These are phyloP conservation scores for Stylophora pistillata DNA, from an alignment of 64 coral and sea anemone species.

Conservation along the genomic window DNA sequence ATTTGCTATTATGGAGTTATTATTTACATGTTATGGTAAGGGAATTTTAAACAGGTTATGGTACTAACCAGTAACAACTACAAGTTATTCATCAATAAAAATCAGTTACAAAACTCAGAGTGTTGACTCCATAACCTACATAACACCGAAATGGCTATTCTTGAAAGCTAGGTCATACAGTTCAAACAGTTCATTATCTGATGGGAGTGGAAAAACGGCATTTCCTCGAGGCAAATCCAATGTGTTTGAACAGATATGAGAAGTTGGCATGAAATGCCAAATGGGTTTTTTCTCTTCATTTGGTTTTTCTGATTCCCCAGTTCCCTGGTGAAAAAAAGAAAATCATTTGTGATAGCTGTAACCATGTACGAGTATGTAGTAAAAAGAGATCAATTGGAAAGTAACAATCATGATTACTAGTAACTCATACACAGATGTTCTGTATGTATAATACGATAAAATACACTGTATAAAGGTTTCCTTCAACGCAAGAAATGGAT, in stretches of 20 bases:
- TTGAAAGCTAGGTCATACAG: too few relatives aligned
- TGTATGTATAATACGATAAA: background rate
- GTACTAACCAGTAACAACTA: too few relatives aligned
- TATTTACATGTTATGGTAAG: too few relatives aligned
- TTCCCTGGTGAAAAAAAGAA: background rate
- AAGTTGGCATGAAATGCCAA: background rate
- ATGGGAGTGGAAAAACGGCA: background rate
- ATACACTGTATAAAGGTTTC: background rate
- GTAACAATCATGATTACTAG: background rate
- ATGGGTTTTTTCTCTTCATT: background rate
- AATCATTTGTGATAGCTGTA: background rate
- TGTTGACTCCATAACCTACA: too few relatives aligned
- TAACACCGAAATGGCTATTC: too few relatives aligned
- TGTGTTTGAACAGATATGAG: background rate
- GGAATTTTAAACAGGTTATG: too few relatives aligned
- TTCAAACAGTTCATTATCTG: slow-evolving; percentile 2
- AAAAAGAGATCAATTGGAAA: background rate
- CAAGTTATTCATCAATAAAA: too few relatives aligned
- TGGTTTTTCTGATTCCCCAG: background rate
- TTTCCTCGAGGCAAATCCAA: background rate
- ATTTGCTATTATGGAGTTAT: too few relatives aligned
- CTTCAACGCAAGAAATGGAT: slow-evolving; percentile 31
- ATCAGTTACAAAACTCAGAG: too few relatives aligned
- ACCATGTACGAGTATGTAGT: background rate
- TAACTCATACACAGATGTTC: slow-evolving; percentile 8